phyloP scores from a whole-genome alignment of 1,140 invertebrate genomes.

The Zaprionus lachaisei region DNA sequence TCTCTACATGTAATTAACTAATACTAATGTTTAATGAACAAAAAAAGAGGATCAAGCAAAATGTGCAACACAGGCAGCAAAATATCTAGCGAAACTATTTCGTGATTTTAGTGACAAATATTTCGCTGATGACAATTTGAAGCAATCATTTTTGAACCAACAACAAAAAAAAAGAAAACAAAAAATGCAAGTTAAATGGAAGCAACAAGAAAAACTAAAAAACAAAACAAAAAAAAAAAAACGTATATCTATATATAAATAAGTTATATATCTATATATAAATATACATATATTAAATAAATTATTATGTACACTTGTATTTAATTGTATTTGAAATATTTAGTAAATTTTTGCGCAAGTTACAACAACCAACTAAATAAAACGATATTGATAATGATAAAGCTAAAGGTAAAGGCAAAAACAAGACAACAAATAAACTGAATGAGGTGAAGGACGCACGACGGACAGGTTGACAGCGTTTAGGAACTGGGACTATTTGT shows the following conservation, averaged over 20 bases:
- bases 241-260: slow-evolving; percentile 77
- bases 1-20: slow-evolving; percentile 39
- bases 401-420: slow-evolving; percentile 7
- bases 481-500: slow-evolving; percentile 71
- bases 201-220: slow-evolving; percentile 32
- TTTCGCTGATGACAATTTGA: slow-evolving; percentile 84
- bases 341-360: slow-evolving; percentile 84
- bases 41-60: slow-evolving; percentile 52
- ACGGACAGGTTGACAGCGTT: slow-evolving; percentile 66
- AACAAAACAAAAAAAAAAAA: slow-evolving; percentile 11
- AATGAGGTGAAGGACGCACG: slow-evolving; percentile 10
- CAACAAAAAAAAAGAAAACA: slow-evolving; percentile 42
- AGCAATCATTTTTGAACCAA: slow-evolving; percentile 84
- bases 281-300: slow-evolving; percentile 80
- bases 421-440: slow-evolving; percentile 30
- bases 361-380: slow-evolving; percentile 57
- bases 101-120: slow-evolving; percentile 84
- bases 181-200: slow-evolving; percentile 38
- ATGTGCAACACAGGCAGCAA: slow-evolving; percentile 57
- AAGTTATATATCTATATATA: slow-evolving; percentile 74
- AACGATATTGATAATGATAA: slow-evolving; percentile 39
- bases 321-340: slow-evolving; percentile 84
- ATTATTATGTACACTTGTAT: slow-evolving; percentile 82
- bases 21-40: slow-evolving; percentile 31
- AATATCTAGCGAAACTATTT: slow-evolving; percentile 82